Evolutionary conservation across 2,888 invertebrate species (phyloP), one percentile per base, ranked within the genome.

Genomic region (Cerceris rybyensis): DNA sequence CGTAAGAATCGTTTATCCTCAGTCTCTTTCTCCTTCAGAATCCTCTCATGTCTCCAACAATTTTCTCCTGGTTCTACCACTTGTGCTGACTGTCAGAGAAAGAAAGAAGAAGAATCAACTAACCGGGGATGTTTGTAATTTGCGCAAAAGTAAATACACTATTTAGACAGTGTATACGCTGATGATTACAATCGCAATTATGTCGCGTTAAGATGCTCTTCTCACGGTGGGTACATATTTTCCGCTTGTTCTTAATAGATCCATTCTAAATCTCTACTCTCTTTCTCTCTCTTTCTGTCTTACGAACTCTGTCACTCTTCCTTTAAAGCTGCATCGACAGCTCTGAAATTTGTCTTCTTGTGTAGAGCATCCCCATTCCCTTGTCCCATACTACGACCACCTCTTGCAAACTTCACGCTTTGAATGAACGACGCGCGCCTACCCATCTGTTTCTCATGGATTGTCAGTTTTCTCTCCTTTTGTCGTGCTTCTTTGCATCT

Each of bases 151-250:
- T 72, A 79, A 79, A 79, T 57, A 86, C 67, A 85, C 82, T 84
- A 84, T 84, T 81, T 78, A 73, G 85, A 75, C 84, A 84, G 80
- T 83, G 81, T 79, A 81, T 74, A 75, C 74, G 66, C 73, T 85
- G 81, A 77, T 87, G 87, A 89, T 89, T 88, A 88, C 87, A 86
- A 86, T 88, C 83, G 85, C 86, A 89, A 89, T 90, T 89, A 89
- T 86, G 83, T 88, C 85, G 86, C 84, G 89, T 87, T 88, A 86
- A 89, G 87, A 86, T 82, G 84, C 79, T 82, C 84, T 82, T 84
- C 67, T 52, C 17, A 70, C 61, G 77, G 75, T 81, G 9, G 11
- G 55, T 11, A 69, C 74, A 81, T 68, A 77, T 81, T 70, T 68
- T 67, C 73, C 64, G 71, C 78, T 80, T 77, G 75, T 83, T 80